Evolutionary conservation across 2,888 invertebrate species (phyloP), one percentile per base, ranked within the genome.

Genomic region (Ennomos quercinarius): DNA sequence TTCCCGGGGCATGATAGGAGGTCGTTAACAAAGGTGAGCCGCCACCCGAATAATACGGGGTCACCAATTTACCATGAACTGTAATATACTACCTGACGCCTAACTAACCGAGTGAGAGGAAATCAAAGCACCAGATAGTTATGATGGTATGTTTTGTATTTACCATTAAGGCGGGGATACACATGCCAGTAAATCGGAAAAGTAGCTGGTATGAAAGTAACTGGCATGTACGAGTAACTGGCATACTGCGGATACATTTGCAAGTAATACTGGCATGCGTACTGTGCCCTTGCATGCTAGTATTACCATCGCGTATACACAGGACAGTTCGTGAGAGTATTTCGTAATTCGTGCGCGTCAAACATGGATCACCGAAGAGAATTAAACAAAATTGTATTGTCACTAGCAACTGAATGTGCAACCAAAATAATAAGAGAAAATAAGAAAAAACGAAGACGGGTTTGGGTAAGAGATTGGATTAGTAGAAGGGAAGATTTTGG

Each of bases 291-390:
- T 10, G 52, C 58, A 62, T 62, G 48, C 62, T 38, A 55, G 51
- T 58, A 58, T 58, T 57, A 50, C 57, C 50, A 8, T 50, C 3
- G 41, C 50, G 47, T 57, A 57, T 50, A 53, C 58, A 52, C 57
- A 57, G 46, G 61, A 61, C 52, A 52, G 61, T 70, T 71, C 69
- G 70, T 67, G 63, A 63, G 63, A 66, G 59, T 55, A 40, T 61
- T 17, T 17, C 57, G 56, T 61, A 63, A 67, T 67, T 72, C 51
- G 41, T 51, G 46, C 46, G 51, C 2, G 46, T 38, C 11, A 46
- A 46, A 51, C 10, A 57, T 57, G 51, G 51, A 57, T 57, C 43
- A 49, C 49, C 49, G 49, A 56, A 49, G 49, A 44, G 42, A 53
- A 53, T 53, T 53, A 53, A 53, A 53, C 44, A 53, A 53, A 53